Conservation (phyloP, 92 coral and sea anemone genomes). For the Paramuricea clavata region DNA sequence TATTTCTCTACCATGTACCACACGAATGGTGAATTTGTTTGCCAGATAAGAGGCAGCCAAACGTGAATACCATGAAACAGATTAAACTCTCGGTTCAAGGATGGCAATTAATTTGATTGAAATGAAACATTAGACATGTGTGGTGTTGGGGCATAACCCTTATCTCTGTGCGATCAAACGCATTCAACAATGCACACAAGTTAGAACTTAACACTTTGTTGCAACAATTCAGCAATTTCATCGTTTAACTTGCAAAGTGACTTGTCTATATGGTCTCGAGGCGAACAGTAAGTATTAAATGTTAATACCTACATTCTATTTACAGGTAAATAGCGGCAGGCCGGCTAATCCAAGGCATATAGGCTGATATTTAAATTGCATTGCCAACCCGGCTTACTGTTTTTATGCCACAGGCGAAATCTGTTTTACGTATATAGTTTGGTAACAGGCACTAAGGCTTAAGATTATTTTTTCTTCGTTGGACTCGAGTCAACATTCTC, state of each 20-base stretch:
- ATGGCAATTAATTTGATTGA: slow-evolving; percentile 30
- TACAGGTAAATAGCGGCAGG: background rate
- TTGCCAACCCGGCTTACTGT: background rate
- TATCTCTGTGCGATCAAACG: slow-evolving; percentile 5
- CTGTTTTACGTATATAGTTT: background rate
- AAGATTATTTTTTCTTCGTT: background rate
- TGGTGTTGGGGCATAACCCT: background rate
- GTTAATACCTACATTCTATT: background rate
- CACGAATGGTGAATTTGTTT: background rate
- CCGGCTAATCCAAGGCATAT: background rate
- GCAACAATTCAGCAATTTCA: background rate
- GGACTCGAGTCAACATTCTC: background rate
- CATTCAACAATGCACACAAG: background rate
- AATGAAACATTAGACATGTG: slow-evolving; percentile 24
- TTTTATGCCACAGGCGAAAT: background rate
- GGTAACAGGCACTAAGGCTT: background rate
- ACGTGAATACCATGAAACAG: background rate
- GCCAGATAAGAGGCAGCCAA: background rate
- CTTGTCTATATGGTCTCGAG: background rate
- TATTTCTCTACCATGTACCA: background rate
- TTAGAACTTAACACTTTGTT: background rate
- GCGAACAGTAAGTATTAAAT: background rate
- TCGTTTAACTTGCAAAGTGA: background rate
- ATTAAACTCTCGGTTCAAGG: background rate
- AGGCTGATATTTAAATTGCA: background rate